Base-by-base conservation (phyloP, 2,888 invertebrate genomes). In the Leptothorax acervorum region DNA sequence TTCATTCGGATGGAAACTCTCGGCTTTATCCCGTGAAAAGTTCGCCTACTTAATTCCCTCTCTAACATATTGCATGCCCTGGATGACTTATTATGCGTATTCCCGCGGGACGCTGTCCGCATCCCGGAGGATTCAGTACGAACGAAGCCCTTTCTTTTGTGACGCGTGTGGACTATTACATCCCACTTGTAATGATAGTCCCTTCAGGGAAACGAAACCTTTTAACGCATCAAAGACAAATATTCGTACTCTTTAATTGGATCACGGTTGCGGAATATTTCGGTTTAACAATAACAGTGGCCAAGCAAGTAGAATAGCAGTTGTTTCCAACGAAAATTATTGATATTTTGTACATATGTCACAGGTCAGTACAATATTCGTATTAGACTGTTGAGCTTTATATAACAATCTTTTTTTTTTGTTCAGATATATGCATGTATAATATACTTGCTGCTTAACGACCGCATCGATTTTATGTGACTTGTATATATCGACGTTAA, bases 11-110 rank as follows among this genome's bases (percentile, higher is more conserved):
- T 76, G 81, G 71, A 79, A 82, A 85, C 63, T 88, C 39, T 51
- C 65, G 76, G 66, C 85, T 68, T 53, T 66, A 74, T 57, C 39
- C 63, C 53, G 60, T 53, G 66, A 78, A 76, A 82, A 65, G 45
- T 83, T 82, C 75, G 62, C 23, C 85, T 88, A 82, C 23, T 85
- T 88, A 82, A 87, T 87, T 86, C 89, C 82, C 88, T 74, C 6
- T 71, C 65, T 76, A 84, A 82, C 90, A 88, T 90, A 91, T 91
- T 88, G 89, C 82, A 75, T 57, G 79, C 28, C 84, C 82, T 74
- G 60, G 74, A 55, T 57, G 81, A 45, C 81, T 88, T 83, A 78
- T 88, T 88, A 87, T 84, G 60, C 42, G 28, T 86, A 85, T 84
- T 87, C 89, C 70, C 85, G 51, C 12, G 84, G 66, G 87, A 71